Evolutionary conservation across 2,888 invertebrate genomes (phyloP), one percentile per base, ranked within the genome.

Genomic region (Dynastes hyllus): DNA sequence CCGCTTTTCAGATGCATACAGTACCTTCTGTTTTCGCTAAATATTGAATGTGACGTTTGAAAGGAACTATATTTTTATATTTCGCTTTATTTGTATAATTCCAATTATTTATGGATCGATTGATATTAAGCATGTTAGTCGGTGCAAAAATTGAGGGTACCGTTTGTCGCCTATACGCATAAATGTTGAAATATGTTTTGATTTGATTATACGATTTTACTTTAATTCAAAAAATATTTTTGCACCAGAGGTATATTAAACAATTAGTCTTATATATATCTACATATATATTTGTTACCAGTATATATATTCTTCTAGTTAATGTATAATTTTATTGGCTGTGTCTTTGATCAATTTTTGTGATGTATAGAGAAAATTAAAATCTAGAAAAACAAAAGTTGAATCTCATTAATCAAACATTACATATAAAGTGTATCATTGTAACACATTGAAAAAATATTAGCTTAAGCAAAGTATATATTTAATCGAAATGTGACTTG

Each of bases 1-100:
- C 51, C 4, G 40, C 16, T 40, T 61, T 65, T 37, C 37, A 71
- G 16, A 37, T 22, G 45, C 63, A 70, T 53, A 58, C 73, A 58
- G 73, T 73, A 73, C 75, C 77, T 77, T 79, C 77, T 45, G 40
- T 77, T 77, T 79, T 71, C 66, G 75, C 77, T 65, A 77, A 65
- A 73, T 75, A 61, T 71, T 79, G 70, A 78, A 67, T 40, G 53
- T 77, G 53, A 77, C 29, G 50, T 73, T 73, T 40, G 37, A 40
- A 40, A 58, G 58, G 40, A 61, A 58, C 58, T 73, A 73, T 73
- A 58, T 73, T 73, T 73, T 58, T 73, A 73, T 73, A 73, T 73
- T 73, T 73, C 73, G 37, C 51, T 61, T 58, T 73, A 73, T 58
- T 73, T 73, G 8, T 53, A 53, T 58, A 73, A 73, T 73, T 73